Evolutionary conservation across 2,888 invertebrate genomes (phyloP), one percentile per base, ranked within the genome.

Genomic region (Apodemia mormo): DNA sequence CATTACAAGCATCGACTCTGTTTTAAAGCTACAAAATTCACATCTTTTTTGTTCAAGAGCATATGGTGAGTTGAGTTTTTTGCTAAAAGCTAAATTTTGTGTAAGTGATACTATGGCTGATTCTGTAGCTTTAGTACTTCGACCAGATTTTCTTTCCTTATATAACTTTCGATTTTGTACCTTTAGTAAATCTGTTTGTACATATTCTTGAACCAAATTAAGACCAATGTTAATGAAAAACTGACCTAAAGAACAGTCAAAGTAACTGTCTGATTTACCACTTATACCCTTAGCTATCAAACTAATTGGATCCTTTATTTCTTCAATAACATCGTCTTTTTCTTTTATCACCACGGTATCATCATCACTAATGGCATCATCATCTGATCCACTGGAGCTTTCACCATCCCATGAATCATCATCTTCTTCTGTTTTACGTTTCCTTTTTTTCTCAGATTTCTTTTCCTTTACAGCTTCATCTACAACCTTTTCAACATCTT

Each of bases 191-290:
- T 99, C 99, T 65, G 96, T 96, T 90, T 99, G 98, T 33, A 99
- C 98, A 88, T 96, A 97, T 86, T 99, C 98, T 87, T 98, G 98
- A 7, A 98, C 98, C 77, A 98, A 94, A 86, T 97, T 98, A 71
- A 97, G 94, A 66, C 99, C 99, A 80, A 99, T 97, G 83, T 98
- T 98, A 85, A 97, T 97, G 81, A 98, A 97, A 86, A 98, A 97
- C 85, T 97, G 97, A 4, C 98, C 98, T 71, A 98, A 90, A 2
- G 98, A 96, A 84, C 97, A 96, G 78, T 97, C 97, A 87, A 98
- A 98, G 83, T 97, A 98, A 74, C 96, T 96, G 74, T 95, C 94
- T 74, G 94, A 87, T 82, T 94, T 95, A 74, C 94, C 93, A 67
- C 87, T 82, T 22, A 93, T 88, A 52, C 87, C 82, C 81, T 89